Evolutionary conservation across 2,888 invertebrate genomes (phyloP), one percentile per base, ranked within the genome.

Genomic region (Tachystola acroxantha): DNA sequence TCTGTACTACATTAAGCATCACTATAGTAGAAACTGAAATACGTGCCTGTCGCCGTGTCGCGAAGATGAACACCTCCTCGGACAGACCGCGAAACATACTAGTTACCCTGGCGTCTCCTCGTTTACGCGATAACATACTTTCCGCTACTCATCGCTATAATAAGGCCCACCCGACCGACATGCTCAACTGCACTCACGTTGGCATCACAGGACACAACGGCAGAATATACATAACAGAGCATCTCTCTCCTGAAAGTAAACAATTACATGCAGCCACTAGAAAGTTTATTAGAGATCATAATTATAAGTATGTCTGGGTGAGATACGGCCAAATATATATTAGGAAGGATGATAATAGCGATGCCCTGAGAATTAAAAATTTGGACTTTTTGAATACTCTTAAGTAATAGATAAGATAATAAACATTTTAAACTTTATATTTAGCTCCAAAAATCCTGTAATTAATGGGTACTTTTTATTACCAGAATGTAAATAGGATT

Each of bases 111-210:
- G 34, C 41, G 2, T 38, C 39, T 1, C 39, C 34, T n/a, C 33
- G 38, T 10, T 22, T 36, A 4, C 42, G 50, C 1, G 50, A 50
- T 24, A n/a, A 9, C n/a, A 1, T 50, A 0, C n/a, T 50, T 6
- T 47, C 50, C 7, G 16, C 40, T 6, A 38, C 34, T 1, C 24
- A 34, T 7, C 32, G 47, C 3, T 47, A 26, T 36, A 50, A 50
- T 19, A 47, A 46, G 24, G 25, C 30, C 6, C 31, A 45, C 10
- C 9, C 31, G 1, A 26, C 26, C 5, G 12, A 34, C 3, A 27
- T 27, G 11, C 22, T 50, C 7, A 40, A 35, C 25, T 27, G 42
- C 2, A 14, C 25, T 4, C 34, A 37, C 7, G 6, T 43, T 7
- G 44, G 44, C 1, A 10, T 44, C 1, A 2, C 30, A 9, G 43